These are phyloP conservation scores for Gari tellinella DNA, from an alignment of 2,888 invertebrate genomes.

Conservation along the genomic window DNA sequence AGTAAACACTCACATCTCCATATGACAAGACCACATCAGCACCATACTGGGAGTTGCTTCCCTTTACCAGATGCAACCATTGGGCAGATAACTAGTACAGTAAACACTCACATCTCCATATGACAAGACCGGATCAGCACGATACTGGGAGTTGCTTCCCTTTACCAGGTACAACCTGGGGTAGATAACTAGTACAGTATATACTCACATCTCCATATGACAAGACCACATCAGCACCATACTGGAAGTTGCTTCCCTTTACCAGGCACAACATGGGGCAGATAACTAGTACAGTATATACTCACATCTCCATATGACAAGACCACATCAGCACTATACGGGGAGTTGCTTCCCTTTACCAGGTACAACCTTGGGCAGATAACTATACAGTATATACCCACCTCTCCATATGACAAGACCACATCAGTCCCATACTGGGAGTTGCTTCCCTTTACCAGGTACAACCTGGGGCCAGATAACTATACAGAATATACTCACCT, in stretches of 20 bases:
- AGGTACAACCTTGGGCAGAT: slow-evolving; percentile 67
- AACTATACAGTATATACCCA: slow-evolving; percentile 64
- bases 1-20: slow-evolving; percentile 75
- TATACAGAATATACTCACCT: no score
- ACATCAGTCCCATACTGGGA: slow-evolving; percentile 50
- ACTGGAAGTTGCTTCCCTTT: slow-evolving; percentile 52
- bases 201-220: slow-evolving; percentile 78
- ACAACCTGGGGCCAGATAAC: slow-evolving; percentile 66
- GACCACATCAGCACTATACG: slow-evolving; percentile 41
- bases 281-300: no score
- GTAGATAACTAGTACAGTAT: no score
- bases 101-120: no score
- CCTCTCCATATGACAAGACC: slow-evolving; percentile 72
- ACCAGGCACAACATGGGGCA: slow-evolving; percentile 67
- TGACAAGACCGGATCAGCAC: no score
- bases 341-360: slow-evolving; percentile 54
- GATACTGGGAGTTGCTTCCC: no score
- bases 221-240: slow-evolving; percentile 32
- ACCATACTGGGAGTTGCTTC: slow-evolving; percentile 50
- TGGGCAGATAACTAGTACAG: no score
- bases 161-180: no score
- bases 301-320: slow-evolving; percentile 76
- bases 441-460: slow-evolving; percentile 60
- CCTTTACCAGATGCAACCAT: slow-evolving; percentile 66
- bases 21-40: slow-evolving; percentile 57